Evolutionary conservation across 2,113 vertebrate genomes (phyloP), one percentile per base, ranked within the genome.

Genomic region (Plecotus auritus): DNA sequence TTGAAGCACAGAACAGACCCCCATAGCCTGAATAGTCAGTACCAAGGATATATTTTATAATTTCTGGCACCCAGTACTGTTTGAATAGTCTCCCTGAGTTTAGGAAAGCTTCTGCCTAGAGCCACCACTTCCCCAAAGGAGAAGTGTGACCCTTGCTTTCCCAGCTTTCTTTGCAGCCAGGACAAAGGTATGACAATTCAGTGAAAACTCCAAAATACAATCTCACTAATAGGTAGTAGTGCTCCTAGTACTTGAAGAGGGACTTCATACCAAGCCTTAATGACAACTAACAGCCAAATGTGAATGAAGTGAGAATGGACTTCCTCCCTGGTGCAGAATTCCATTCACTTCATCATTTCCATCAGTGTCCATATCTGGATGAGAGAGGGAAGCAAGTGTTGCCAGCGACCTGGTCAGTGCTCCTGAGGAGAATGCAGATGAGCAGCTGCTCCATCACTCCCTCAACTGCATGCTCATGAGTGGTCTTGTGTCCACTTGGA

Each of bases 281-380:
- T 92, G 91, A 40, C 13, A 96, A 49, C 47, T 84, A 89, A 81
- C 76, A 70, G 66, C 77, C 37, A 93, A 93, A 93, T 9, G 7
- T 11, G 0, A 17, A 17, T 64, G 35, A 95, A 94, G 95, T 93
- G 92, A 85, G 93, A 97, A 91, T 0, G 1, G 40, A 26, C 35
- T 23, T 69, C 77, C 1, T 47, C 89, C 51, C 93, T 66, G 40
- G 72, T 66, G 20, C 95, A 30, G 54, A 83, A 2, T 72, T 32
- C 54, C 85, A 73, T 66, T 93, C 66, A 84, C 28, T 77, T 87
- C 69, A 74, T 47, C 23, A 67, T 93, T 93, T 83, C 64, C 64
- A 7, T 70, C 91, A 61, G 40, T 32, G 74, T n/a, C 93, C 59
- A 45, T 17, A 42, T 54, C 61, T 42, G 67, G 54, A 66, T 85